phyloP scores from a whole-genome alignment of 2,888 invertebrate genomes.

The Subacronicta megacephala region DNA sequence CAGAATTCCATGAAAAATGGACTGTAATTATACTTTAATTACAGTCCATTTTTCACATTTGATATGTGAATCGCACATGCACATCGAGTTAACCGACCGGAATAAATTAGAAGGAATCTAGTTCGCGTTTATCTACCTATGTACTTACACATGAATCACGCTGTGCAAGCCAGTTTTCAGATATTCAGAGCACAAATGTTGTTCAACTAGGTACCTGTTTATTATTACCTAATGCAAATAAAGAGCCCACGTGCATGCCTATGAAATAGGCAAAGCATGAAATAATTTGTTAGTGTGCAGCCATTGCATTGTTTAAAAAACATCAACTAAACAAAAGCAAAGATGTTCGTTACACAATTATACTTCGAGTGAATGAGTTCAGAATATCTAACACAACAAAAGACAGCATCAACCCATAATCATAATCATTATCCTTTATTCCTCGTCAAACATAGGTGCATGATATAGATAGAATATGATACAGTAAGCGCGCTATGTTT shows the following conservation, averaged over 20 bases:
- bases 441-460: too few species aligned
- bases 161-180: slow-evolving; percentile 54
- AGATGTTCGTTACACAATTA: slow-evolving; percentile 2
- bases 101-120: slow-evolving; percentile 51
- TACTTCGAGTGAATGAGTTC: not conserved
- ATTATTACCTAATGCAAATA: slow-evolving; percentile 53
- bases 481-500: too few species aligned
- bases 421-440: too few species aligned
- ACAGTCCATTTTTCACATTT: too few species aligned
- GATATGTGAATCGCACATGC: slow-evolving; percentile 46
- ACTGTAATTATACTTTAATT: slow-evolving; percentile 42
- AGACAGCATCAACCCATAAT: not conserved
- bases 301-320: slow-evolving; percentile 13
- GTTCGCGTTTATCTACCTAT: slow-evolving; percentile 50
- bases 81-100: slow-evolving; percentile 48
- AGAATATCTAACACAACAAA: not conserved
- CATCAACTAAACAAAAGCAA: slow-evolving; percentile 7
- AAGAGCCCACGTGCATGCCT: slow-evolving; percentile 42
- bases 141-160: slow-evolving; percentile 50
- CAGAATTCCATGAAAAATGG: slow-evolving; percentile 44
- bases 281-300: slow-evolving; percentile 18
- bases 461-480: too few species aligned
- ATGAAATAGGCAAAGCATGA: slow-evolving; percentile 28
- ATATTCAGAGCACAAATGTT: slow-evolving; percentile 65
- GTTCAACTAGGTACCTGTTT: slow-evolving; percentile 53